phyloP scores from a whole-genome alignment of 2,888 invertebrate genomes.

The Drosophila testacea region DNA sequence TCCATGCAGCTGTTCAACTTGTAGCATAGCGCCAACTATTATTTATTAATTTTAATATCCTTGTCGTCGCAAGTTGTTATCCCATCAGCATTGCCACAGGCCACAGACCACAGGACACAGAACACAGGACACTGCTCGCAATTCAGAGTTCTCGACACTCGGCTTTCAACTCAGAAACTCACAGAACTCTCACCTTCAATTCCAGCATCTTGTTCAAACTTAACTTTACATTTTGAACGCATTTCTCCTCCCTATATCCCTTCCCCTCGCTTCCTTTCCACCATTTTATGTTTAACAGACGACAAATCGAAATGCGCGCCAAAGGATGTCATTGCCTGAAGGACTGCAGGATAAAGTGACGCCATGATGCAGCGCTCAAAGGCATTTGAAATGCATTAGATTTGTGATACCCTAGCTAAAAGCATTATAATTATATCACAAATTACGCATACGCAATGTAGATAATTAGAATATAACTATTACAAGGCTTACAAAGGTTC shows the following conservation, averaged over 20 bases:
- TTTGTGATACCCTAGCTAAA: constrained; percentile 8
- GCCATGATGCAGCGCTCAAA: constrained; percentile 21
- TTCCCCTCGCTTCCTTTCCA: background rate
- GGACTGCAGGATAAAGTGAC: constrained; percentile 26
- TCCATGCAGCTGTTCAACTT: constrained; percentile 21
- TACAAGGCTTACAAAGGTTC: background rate
- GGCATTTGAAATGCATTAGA: constrained; percentile 56
- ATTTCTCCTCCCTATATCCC: background rate
- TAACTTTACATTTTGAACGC: constrained; percentile 26
- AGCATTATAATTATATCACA: background rate
- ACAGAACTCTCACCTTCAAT: constrained; percentile 8
- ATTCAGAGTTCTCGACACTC: background rate
- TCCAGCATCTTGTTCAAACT: constrained; percentile 13
- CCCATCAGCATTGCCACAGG: constrained; percentile 36
- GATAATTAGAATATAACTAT: background rate
- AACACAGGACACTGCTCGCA: constrained; percentile 16
- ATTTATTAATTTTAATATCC: constrained; percentile 63
- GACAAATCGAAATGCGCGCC: constrained; percentile 51
- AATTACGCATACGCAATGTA: background rate
- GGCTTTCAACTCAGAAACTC: background rate
- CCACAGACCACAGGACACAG: constrained; percentile 29
- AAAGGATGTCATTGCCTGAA: constrained; percentile 37
- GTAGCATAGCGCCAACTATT: constrained; percentile 35
- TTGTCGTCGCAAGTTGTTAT: constrained; percentile 52
- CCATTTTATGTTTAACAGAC: constrained; percentile 9